Evolutionary conservation across 2,113 vertebrate species (phyloP).

Genomic region (Ellobius talpinus): DNA sequence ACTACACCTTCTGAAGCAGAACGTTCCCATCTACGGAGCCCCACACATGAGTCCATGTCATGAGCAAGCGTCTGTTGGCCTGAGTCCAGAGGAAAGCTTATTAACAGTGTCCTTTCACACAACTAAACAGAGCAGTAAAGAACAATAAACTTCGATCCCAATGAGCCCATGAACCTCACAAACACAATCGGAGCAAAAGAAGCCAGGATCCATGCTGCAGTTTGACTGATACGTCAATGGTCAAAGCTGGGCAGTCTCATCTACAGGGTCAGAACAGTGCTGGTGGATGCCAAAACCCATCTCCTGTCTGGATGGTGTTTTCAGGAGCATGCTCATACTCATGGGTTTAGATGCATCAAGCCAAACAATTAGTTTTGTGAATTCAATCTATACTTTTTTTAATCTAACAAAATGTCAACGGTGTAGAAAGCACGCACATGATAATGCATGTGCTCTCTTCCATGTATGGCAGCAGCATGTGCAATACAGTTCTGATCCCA

Average conservation of each 20-base stretch:
- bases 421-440: rapidly evolving
- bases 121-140: rapidly evolving
- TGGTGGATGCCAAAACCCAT: not conserved
- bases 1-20: not conserved
- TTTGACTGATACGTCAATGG: rapidly evolving
- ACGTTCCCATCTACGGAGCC: rapidly evolving
- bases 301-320: not conserved
- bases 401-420: not conserved
- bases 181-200: not conserved
- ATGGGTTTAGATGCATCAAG: too few relatives aligned
- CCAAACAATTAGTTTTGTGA: rapidly evolving
- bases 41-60: rapidly evolving
- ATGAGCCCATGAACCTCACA: rapidly evolving
- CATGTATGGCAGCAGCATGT: rapidly evolving
- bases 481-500: rapidly evolving
- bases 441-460: rapidly evolving
- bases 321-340: not conserved
- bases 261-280: rapidly evolving
- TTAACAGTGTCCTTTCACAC: rapidly evolving
- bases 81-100: rapidly evolving
- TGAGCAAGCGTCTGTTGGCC: rapidly evolving
- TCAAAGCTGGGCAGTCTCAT: not conserved
- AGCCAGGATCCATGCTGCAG: rapidly evolving
- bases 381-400: not conserved
- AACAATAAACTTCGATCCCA: rapidly evolving